Evolutionary conservation across 2,113 vertebrate genomes (phyloP).

Genomic region (Heterocephalus glaber): DNA sequence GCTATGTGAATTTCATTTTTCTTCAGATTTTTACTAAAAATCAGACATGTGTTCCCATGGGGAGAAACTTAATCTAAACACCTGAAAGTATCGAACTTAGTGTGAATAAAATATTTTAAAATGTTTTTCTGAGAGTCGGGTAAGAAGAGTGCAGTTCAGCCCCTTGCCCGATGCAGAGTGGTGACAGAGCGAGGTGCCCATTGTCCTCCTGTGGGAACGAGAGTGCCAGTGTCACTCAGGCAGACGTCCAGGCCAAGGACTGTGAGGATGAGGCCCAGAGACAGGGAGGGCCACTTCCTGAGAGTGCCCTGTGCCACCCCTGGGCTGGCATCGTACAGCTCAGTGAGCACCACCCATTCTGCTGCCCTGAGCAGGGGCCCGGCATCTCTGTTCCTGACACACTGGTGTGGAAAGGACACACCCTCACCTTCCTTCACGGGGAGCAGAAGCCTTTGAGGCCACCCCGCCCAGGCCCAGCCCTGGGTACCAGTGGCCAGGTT

Average conservation of each 20-base stretch:
- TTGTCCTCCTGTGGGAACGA: background rate
- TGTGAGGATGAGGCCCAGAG: background rate
- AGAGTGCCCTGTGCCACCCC: background rate
- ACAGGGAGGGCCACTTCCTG: background rate
- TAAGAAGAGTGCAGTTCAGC: background rate
- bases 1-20: constrained; percentile 27
- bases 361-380: background rate
- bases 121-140: background rate
- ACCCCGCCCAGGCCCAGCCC: background rate
- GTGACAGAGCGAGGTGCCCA: background rate
- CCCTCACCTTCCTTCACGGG: background rate
- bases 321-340: background rate
- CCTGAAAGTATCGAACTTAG: background rate
- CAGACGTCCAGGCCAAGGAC: background rate
- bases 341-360: background rate
- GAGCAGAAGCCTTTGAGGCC: background rate
- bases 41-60: background rate
- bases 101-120: constrained; percentile 23
- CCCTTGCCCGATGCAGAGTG: background rate
- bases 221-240: background rate
- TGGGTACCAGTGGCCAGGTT: background rate
- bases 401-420: background rate
- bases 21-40: constrained; percentile 27
- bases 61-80: background rate
- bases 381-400: background rate